Base-by-base conservation (phyloP, 1,140 invertebrate genomes). In the Forficula auricularia region DNA sequence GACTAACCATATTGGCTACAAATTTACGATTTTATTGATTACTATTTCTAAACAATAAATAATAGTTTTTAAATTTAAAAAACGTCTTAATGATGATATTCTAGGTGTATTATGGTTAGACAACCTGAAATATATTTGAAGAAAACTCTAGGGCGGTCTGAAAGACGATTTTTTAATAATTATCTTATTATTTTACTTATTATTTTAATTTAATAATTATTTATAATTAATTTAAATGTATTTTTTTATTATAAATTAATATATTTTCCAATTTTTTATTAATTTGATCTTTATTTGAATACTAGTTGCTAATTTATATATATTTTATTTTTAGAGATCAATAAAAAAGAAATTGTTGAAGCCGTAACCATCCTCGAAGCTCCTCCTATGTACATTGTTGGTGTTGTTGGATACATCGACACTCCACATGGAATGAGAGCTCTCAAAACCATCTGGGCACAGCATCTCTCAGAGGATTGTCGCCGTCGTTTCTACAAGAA, bases 281-380 rank as follows among this genome's bases (percentile, higher is more conserved):
- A 8, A 42, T 42, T 19, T 7, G 6, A 7, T 9, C 9, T 9
- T 15, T 39, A 40, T 51, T 47, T 52, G 36, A n/a, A n/a, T n/a
- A n/a, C n/a, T n/a, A n/a, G n/a, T n/a, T n/a, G n/a, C n/a, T n/a
- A n/a, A n/a, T 36, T 47, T 19, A 20, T 31, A 34, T 22, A 15
- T 31, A 13, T 44, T 37, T 51, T 49, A 51, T 54, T 61, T 67
- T 37, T 61, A 92, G 92, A 98, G 75, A 82, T 97, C 18, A 97
- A 99, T 72, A 98, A 98, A 70, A 99, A 99, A 63, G 96, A 99
- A 70, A 90, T 98, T 50, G 92, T 99, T 6, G 96, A 99, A 62
- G 89, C 90, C 40, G 95, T 98, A 1, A 98, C 96, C 30, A 86
- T 99, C 58, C 67, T 99, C 48, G 96, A 99, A 70, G 85, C 95